A percentile compares a stretch with the other conserved stretches of the same genome.
Conservation (phyloP, 2,888 invertebrate species). For the Oscheius sp. region DNA sequence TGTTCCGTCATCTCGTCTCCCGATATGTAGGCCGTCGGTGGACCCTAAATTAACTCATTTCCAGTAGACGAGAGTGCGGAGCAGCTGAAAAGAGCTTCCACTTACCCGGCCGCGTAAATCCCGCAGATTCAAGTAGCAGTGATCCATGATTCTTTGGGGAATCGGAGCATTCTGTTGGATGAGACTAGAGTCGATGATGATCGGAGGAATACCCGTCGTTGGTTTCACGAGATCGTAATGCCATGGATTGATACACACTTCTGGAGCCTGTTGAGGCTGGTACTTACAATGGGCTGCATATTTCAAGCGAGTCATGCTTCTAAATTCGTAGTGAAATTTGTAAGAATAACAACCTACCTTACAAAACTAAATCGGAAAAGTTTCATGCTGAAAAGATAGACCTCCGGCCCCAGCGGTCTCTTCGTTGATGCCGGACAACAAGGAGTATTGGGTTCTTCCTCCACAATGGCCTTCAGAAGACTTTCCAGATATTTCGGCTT, state of each 20-base stretch:
- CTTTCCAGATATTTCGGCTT: slow-evolving; percentile 14
- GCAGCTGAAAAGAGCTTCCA: too few relatives aligned
- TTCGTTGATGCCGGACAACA: slow-evolving; percentile 15
- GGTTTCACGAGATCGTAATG: slow-evolving; percentile 13
- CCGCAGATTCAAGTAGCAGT: neutral
- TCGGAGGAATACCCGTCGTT: neutral
- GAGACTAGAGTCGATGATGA: neutral
- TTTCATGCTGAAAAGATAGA: slow-evolving; percentile 9
- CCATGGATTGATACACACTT: slow-evolving; percentile 13
- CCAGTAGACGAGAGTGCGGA: too few relatives aligned
- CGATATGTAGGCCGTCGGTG: neutral
- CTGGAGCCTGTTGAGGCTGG: neutral
- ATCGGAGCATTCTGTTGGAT: neutral
- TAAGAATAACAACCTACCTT: neutral
- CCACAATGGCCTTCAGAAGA: slow-evolving; percentile 8
- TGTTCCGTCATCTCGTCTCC: slow-evolving; percentile 14
- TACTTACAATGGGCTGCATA: neutral
- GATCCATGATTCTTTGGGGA: neutral
- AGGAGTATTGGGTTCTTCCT: neutral
- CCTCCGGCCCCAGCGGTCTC: neutral
- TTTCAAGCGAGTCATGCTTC: slow-evolving; percentile 7
- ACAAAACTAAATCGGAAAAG: slow-evolving; percentile 5
- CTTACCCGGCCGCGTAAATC: neutral
- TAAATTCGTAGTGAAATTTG: too few relatives aligned
- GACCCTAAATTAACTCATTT: neutral